Evolutionary conservation across 2,888 invertebrate species (phyloP).

Genomic region (Auanema freiburgensis): DNA sequence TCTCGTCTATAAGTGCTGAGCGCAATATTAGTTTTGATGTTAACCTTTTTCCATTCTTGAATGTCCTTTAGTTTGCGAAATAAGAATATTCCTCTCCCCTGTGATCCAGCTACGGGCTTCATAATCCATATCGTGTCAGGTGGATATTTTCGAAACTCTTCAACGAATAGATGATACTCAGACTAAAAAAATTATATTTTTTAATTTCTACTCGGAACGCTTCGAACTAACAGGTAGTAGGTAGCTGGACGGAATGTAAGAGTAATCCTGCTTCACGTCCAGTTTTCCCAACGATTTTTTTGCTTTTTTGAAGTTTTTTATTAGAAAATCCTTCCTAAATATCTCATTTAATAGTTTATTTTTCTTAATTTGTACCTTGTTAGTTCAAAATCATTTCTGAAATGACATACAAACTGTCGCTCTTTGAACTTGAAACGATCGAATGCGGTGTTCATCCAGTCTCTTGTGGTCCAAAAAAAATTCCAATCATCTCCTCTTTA

Average conservation of each 20-base stretch:
- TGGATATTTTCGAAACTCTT: slow-evolving; percentile 71
- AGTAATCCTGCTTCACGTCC: slow-evolving; percentile 43
- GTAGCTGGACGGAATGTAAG: slow-evolving; percentile 72
- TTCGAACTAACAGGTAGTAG: slow-evolving; percentile 70
- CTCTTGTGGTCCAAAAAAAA: slow-evolving; percentile 72
- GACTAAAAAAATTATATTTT: slow-evolving; percentile 62
- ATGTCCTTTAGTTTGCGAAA: slow-evolving; percentile 70
- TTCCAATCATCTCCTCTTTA: slow-evolving; percentile 69
- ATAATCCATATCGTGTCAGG: slow-evolving; percentile 73
- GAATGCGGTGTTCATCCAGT: slow-evolving; percentile 69
- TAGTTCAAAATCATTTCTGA: slow-evolving; percentile 72
- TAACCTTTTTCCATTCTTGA: slow-evolving; percentile 69
- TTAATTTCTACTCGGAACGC: slow-evolving; percentile 46
- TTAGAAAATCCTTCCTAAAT: slow-evolving; percentile 66
- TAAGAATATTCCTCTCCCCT: slow-evolving; percentile 73
- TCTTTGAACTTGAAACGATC: slow-evolving; percentile 67
- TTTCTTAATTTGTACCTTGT: slow-evolving; percentile 66
- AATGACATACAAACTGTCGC: slow-evolving; percentile 71
- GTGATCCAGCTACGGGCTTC: slow-evolving; percentile 72
- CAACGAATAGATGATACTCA: slow-evolving; percentile 72
- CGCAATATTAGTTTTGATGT: no score
- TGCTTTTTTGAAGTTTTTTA: slow-evolving; percentile 59
- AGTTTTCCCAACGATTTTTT: slow-evolving; percentile 30
- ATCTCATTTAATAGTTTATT: slow-evolving; percentile 34
- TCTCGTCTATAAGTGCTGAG: no score